Conservation (phyloP, 1,140 invertebrate genomes). For the Dreissena polymorpha region DNA sequence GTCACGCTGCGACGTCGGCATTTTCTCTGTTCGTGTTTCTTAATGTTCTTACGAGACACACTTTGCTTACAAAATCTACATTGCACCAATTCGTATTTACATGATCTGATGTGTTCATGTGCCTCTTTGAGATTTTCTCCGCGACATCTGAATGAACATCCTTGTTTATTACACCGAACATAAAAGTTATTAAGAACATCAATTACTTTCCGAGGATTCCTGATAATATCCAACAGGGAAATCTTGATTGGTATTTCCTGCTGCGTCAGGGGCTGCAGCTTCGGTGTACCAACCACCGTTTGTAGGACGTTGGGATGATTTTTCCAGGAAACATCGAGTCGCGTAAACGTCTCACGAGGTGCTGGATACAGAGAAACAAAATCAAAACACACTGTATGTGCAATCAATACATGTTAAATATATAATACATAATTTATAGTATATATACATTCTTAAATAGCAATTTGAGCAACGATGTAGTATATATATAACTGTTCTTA, state of each 20-base stretch:
- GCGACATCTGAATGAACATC: slow-evolving; percentile 6
- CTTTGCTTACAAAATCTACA: slow-evolving; percentile 28
- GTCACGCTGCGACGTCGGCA: background rate
- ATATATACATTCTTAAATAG: too few relatives aligned
- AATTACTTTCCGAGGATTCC: slow-evolving; percentile 8
- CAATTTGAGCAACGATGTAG: too few relatives aligned
- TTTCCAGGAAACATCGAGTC: too few relatives aligned
- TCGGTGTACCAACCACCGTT: background rate
- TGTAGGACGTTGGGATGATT: too few relatives aligned
- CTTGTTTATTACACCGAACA: slow-evolving; percentile 5
- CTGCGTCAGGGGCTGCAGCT: background rate
- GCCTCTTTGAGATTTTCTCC: slow-evolving; percentile 9
- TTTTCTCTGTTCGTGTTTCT: slow-evolving; percentile 20
- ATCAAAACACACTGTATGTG: too few relatives aligned
- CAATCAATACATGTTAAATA: too few relatives aligned
- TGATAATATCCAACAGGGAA: background rate
- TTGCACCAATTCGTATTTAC: slow-evolving; percentile 12
- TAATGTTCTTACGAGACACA: slow-evolving; percentile 11
- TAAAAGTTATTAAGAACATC: slow-evolving; percentile 12
- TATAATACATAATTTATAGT: too few relatives aligned
- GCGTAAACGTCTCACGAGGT: too few relatives aligned
- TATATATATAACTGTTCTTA: too few relatives aligned
- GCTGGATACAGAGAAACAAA: too few relatives aligned
- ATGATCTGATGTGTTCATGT: slow-evolving; percentile 5
- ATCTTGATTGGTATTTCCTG: background rate